These are phyloP conservation scores for Gymnocypris eckloni DNA, from an alignment of 2,797 vertebrate species.

Conservation along the genomic window DNA sequence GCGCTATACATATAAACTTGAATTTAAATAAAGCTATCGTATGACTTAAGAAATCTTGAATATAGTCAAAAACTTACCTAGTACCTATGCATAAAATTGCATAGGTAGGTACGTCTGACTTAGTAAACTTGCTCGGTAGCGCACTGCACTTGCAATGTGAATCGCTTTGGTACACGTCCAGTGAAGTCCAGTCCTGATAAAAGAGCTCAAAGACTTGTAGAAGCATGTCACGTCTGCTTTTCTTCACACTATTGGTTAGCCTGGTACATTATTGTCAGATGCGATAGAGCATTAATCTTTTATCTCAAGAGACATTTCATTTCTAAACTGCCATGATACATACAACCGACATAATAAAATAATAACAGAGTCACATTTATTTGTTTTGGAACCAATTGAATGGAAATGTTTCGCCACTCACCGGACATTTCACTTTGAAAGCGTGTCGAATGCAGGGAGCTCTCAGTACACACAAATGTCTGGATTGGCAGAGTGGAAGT, in stretches of 20 bases:
- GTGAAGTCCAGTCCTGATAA: neutral
- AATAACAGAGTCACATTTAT: neutral
- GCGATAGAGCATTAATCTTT: neutral
- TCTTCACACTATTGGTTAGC: neutral
- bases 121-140: neutral
- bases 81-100: neutral
- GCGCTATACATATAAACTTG: no score
- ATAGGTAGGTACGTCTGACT: neutral
- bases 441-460: neutral
- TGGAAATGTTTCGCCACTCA: neutral
- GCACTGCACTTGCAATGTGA: neutral
- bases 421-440: neutral
- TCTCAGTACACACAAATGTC: slow-evolving; percentile 42
- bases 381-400: neutral
- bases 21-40: neutral
- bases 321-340: neutral
- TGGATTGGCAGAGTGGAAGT: slow-evolving; percentile 65
- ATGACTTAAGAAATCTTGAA: neutral
- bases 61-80: neutral
- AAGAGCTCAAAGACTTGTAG: neutral
- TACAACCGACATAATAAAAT: neutral
- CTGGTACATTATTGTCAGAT: neutral
- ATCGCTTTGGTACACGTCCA: neutral
- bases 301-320: neutral
- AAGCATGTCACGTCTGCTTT: neutral